A percentile compares a stretch with the other conserved stretches of the same genome.
These are phyloP conservation scores for Pao palembangensis DNA, from an alignment of 2,113 vertebrate genomes.

Conservation along the genomic window DNA sequence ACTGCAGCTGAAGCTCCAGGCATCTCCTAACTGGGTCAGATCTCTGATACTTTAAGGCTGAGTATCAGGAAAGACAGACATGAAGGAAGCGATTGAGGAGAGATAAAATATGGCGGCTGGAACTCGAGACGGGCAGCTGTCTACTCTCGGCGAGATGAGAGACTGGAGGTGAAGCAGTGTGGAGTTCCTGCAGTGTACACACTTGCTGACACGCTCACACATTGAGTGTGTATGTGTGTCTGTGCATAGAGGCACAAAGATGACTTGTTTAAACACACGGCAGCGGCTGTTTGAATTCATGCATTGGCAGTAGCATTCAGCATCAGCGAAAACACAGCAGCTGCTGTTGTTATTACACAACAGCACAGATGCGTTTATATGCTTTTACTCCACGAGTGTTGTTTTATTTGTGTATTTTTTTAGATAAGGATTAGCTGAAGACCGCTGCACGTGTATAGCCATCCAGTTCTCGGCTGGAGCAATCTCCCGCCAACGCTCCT, in stretches of 20 bases:
- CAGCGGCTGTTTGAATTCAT: constrained; percentile 50
- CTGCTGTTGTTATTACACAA: constrained; percentile 41
- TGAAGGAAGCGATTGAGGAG: constrained; percentile 50
- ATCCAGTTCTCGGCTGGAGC: constrained; percentile 51
- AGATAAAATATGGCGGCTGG: constrained; percentile 51
- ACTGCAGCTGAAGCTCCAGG: constrained; percentile 49
- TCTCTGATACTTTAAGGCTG: constrained; percentile 57
- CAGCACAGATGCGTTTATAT: constrained; percentile 27
- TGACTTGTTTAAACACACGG: constrained; percentile 46
- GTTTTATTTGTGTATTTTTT: no score
- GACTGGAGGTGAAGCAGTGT: constrained; percentile 33
- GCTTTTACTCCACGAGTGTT: constrained; percentile 1
- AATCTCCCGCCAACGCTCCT: constrained; percentile 54
- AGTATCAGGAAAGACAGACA: constrained; percentile 26
- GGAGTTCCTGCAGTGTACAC: neutral
- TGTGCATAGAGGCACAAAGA: constrained; percentile 43
- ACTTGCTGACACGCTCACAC: neutral
- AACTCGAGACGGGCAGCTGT: constrained; percentile 44
- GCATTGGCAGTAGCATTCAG: constrained; percentile 38
- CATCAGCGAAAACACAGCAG: neutral
- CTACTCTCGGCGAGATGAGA: constrained; percentile 41
- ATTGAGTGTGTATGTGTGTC: neutral
- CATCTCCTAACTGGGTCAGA: constrained; percentile 69
- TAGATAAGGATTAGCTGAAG: constrained; percentile 24
- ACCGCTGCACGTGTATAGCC: constrained; percentile 36